phyloP scores from a whole-genome alignment of 2,797 vertebrate species.

The Catamblyrhynchus diadema region DNA sequence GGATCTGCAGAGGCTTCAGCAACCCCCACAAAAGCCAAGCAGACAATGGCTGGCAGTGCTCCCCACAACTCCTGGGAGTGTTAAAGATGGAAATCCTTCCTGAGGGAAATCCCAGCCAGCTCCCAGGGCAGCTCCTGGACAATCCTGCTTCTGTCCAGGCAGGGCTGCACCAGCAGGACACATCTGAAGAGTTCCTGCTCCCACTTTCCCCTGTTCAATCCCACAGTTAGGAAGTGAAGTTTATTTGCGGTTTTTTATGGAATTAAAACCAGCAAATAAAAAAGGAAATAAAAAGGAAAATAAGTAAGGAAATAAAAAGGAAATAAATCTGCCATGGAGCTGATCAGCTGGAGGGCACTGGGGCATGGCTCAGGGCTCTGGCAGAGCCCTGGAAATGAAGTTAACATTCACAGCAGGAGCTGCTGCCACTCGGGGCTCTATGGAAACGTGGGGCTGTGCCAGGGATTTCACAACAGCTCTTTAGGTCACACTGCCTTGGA shows the following conservation, averaged over 20 bases:
- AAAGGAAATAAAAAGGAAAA: no score
- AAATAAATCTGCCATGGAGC: background rate
- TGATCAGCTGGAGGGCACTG: background rate
- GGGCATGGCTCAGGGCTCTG: background rate
- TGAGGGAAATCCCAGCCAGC: background rate
- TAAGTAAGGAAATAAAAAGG: background rate
- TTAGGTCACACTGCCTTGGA: background rate
- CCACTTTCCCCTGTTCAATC: background rate
- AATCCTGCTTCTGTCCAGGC: slow-evolving; percentile 42
- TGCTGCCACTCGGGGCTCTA: background rate
- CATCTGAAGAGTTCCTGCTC: background rate
- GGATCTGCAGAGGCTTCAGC: background rate
- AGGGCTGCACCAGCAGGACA: background rate
- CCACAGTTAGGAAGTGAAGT: background rate
- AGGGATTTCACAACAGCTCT: slow-evolving; percentile 27
- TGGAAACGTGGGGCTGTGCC: background rate
- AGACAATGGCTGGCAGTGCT: background rate
- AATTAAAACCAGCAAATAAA: background rate
- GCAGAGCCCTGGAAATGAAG: background rate
- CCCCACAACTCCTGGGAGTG: background rate
- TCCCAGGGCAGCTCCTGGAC: slow-evolving; percentile 8
- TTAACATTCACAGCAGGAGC: slow-evolving; percentile 50
- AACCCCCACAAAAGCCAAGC: background rate
- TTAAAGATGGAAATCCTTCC: background rate
- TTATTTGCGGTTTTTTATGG: background rate